phyloP scores from a whole-genome alignment of 2,797 vertebrate species.

The Spondyliosoma cantharus region DNA sequence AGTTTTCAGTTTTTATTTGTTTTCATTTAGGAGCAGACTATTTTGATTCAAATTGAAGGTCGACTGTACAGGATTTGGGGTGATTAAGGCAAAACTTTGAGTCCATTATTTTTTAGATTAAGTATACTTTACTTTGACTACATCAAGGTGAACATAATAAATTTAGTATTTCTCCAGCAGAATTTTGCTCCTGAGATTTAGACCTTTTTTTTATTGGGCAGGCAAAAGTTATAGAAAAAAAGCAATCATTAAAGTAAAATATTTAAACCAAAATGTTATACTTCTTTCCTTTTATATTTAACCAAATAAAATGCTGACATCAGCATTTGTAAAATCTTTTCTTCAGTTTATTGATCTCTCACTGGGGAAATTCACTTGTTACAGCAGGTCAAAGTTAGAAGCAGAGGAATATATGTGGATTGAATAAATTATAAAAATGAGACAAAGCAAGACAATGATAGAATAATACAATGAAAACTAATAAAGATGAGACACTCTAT shows the following conservation, averaged over 20 bases:
- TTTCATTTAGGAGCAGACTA: not conserved
- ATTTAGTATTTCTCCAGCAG: not conserved
- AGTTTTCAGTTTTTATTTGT: not conserved
- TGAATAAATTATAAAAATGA: too few species aligned
- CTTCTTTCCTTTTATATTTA: not conserved
- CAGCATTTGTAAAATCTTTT: not conserved
- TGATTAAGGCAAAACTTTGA: not conserved
- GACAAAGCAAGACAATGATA: too few species aligned
- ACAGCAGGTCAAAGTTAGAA: too few species aligned
- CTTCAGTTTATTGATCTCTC: too few species aligned
- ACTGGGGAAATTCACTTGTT: too few species aligned
- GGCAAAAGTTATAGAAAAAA: not conserved
- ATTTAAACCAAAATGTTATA: too few species aligned
- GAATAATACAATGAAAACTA: too few species aligned
- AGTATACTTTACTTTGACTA: not conserved
- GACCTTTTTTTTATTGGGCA: not conserved
- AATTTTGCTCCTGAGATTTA: not conserved
- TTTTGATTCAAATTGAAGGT: not conserved
- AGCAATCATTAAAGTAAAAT: not conserved
- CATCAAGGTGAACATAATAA: not conserved
- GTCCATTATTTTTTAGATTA: not conserved
- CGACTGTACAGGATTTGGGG: too few species aligned
- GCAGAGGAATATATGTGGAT: too few species aligned
- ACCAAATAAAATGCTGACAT: not conserved
- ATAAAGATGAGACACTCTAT: too few species aligned